These are phyloP conservation scores for Caenorhabditis macrosperma DNA, from an alignment of 2,888 invertebrate genomes.

Conservation along the genomic window DNA sequence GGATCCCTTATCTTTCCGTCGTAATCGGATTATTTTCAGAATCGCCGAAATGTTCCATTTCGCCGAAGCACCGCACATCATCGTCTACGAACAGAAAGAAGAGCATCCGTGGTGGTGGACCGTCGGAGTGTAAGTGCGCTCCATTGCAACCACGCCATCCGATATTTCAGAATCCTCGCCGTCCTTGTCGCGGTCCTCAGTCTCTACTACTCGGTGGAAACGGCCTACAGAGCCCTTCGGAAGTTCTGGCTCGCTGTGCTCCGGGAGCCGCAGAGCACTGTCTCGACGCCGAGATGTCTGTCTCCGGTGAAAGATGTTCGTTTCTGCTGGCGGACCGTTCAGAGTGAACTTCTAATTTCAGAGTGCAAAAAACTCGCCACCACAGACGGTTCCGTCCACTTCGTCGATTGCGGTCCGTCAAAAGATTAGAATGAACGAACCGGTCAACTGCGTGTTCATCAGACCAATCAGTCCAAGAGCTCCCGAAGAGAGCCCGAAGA, in stretches of 20 bases:
- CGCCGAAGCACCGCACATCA: slow-evolving; percentile 45
- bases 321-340: background rate
- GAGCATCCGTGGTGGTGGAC: slow-evolving; percentile 44
- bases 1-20: background rate
- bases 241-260: slow-evolving; percentile 18
- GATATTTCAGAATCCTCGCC: slow-evolving; percentile 40
- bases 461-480: slow-evolving; percentile 22
- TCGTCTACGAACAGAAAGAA: slow-evolving; percentile 41
- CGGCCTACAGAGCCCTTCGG: slow-evolving; percentile 5
- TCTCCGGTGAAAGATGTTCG: slow-evolving; percentile 24
- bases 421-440: slow-evolving; percentile 54
- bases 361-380: slow-evolving; percentile 21
- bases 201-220: slow-evolving; percentile 47
- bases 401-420: slow-evolving; percentile 30
- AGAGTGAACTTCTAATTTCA: too few relatives aligned
- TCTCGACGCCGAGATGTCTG: slow-evolving; percentile 48
- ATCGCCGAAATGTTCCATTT: slow-evolving; percentile 49
- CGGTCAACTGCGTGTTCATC: slow-evolving; percentile 58
- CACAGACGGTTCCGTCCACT: background rate
- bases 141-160: background rate
- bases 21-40: slow-evolving; percentile 1
- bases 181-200: slow-evolving; percentile 32
- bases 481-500: background rate
- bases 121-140: slow-evolving; percentile 38
- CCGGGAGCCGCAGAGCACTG: slow-evolving; percentile 48